Percentiles rank a stretch among this genome's conserved stretches.
Evolutionary conservation across 2,888 invertebrate species (phyloP).

Genomic region (Mythimna albipuncta): DNA sequence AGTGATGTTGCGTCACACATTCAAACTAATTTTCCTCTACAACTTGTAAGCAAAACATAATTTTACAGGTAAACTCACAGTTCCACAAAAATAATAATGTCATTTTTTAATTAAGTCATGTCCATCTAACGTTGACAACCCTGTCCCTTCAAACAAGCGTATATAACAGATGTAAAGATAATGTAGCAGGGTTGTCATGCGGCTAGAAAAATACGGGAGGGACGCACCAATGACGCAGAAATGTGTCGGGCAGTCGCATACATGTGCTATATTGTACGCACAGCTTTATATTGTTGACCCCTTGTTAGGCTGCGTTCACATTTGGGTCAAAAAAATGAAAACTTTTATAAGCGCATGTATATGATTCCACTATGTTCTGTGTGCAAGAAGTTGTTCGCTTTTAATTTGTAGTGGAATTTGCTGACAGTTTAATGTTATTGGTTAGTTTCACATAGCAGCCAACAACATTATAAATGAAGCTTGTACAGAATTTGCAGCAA

Average conservation of each 20-base stretch:
- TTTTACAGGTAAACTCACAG: background rate
- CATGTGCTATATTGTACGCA: conserved; percentile 26
- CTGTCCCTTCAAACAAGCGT: conserved; percentile 30
- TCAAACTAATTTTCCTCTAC: background rate
- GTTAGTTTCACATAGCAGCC: no score
- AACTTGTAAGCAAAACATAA: background rate
- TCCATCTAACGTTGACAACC: conserved; percentile 20
- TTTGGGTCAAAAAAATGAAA: background rate
- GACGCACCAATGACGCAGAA: conserved; percentile 47
- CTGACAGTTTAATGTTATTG: no score
- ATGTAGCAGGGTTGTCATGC: conserved; percentile 43
- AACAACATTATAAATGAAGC: no score
- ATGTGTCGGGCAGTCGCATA: conserved; percentile 42
- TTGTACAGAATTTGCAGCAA: no score
- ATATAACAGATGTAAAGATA: conserved; percentile 61
- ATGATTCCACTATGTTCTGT: no score
- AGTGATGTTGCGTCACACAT: background rate
- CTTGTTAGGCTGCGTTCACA: conserved; percentile 23
- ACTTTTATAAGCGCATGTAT: no score
- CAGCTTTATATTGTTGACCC: conserved; percentile 36
- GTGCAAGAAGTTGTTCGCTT: no score
- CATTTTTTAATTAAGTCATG: conserved; percentile 19
- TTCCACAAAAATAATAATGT: background rate
- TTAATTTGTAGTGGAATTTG: no score
- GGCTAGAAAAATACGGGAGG: conserved; percentile 56